Conservation (phyloP, 2,888 invertebrate genomes). For the Eilema sororculum region DNA sequence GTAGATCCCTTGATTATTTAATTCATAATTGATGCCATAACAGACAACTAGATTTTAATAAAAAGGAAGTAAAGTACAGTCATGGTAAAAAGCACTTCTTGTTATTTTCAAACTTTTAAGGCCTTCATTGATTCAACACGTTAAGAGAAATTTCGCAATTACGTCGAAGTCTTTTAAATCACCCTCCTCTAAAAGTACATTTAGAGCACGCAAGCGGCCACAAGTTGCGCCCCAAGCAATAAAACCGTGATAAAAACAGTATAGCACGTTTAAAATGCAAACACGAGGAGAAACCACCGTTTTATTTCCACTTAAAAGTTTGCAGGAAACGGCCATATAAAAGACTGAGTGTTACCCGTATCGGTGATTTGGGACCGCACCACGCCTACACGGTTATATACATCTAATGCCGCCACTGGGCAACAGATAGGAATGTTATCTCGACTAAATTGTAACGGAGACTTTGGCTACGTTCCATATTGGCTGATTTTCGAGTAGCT, state of each 20-base stretch:
- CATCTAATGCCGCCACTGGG: constrained; percentile 43
- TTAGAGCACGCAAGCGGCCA: constrained; percentile 50
- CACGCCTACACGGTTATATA: constrained; percentile 54
- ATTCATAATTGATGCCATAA: neutral
- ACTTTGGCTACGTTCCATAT: constrained; percentile 58
- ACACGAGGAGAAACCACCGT: constrained; percentile 60
- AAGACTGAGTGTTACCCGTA: constrained; percentile 67
- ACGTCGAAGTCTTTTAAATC: constrained; percentile 25
- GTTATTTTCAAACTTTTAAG: neutral
- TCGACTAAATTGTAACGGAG: constrained; percentile 54
- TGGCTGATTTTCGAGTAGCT: constrained; percentile 44
- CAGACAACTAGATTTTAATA: neutral
- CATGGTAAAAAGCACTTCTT: neutral
- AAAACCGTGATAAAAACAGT: constrained; percentile 64
- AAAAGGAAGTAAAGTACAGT: neutral
- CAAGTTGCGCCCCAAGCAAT: constrained; percentile 57
- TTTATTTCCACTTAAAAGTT: constrained; percentile 77
- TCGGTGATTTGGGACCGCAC: constrained; percentile 62
- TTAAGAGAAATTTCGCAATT: constrained; percentile 14
- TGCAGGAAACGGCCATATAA: constrained; percentile 65
- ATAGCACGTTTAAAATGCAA: constrained; percentile 59
- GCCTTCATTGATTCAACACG: neutral
- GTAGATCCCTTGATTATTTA: neutral
- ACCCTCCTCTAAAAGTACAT: constrained; percentile 45
- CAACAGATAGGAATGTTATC: constrained; percentile 59